Evolutionary conservation across 2,888 invertebrate genomes (phyloP).

Genomic region (Watsonalla binaria): DNA sequence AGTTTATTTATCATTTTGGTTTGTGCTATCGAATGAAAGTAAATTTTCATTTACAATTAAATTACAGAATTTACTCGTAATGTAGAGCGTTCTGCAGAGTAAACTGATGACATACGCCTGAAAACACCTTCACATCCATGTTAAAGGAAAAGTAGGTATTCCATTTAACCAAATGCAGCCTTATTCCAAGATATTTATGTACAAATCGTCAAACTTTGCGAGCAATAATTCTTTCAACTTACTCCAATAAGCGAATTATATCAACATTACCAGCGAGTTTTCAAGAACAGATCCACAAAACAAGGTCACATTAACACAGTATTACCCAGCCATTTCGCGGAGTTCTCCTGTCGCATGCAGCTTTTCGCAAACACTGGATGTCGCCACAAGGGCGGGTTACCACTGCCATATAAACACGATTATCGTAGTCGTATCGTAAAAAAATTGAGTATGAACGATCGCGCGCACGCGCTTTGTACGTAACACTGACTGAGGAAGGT

Average conservation of each 20-base stretch:
- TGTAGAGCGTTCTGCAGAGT: no score
- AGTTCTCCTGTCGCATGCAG: slow-evolving; percentile 46
- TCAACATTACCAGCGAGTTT: slow-evolving; percentile 6
- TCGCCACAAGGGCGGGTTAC: slow-evolving; percentile 64
- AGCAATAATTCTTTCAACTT: not conserved
- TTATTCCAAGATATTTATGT: no score
- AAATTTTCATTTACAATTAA: no score
- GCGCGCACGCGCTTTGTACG: slow-evolving; percentile 65
- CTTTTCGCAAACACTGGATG: slow-evolving; percentile 58
- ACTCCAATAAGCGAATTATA: not conserved
- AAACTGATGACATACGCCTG: no score
- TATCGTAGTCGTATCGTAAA: slow-evolving; percentile 30
- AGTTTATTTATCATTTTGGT: no score
- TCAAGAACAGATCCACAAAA: slow-evolving; percentile 15
- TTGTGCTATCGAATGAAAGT: no score
- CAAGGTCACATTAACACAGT: slow-evolving; percentile 19
- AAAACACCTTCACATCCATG: no score
- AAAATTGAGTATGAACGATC: slow-evolving; percentile 46
- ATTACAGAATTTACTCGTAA: no score
- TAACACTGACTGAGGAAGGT: slow-evolving; percentile 59
- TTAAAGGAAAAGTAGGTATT: no score
- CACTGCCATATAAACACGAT: slow-evolving; percentile 73
- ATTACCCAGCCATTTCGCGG: slow-evolving; percentile 63
- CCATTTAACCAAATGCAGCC: no score
- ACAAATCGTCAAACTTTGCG: not conserved